Base-by-base conservation (phyloP, 92 coral and sea anemone species). In the Palythoa grandiflora region DNA sequence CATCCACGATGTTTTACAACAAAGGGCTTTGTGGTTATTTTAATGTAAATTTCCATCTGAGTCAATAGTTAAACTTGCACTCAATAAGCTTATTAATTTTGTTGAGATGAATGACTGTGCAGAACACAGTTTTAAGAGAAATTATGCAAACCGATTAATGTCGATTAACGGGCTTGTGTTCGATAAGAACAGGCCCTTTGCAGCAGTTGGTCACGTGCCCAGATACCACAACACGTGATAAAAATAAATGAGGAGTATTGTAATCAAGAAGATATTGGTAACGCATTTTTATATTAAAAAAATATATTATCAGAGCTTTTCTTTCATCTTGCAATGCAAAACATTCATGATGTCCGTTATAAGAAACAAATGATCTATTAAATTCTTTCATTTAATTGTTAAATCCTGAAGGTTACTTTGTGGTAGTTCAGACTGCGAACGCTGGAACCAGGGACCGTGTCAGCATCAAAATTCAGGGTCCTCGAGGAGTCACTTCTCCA, bases 401-500 rank as follows among this genome's bases (percentile, higher is more conserved):
- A 17, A 15, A 16, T 63, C 9, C 70, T 14, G 11, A 60, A 81
- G 86, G 21, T 16, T 81, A 81, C 75, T 11, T 66, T 7, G 86
- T 81, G 59, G 14, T 63, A 1, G 47, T 81, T 10, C 38, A 21
- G 3, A 81, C 86, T 28, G 75, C 75, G 6, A 81, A 81, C 44
- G 86, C 86, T 21, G 86, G 86, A 2, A 81, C 86, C 3, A 47
- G 20, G 55, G 86, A 81, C 75, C 21, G 44, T 28, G 86, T 81
- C 73, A 65, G 86, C 60, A 81, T 81, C 44, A 81, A 51, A 71
- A 66, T 81, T 14, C 75, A 50, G 61, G 86, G 86, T 17, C 40
- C 86, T 15, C 73, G 20, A 20, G 86, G 75, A 21, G 1, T 21
- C 40, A 81, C 86, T 1, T 81, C 86, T 40, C 48, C 19, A 10